Conservation (phyloP, 2,888 invertebrate species). For the Imbricaverruca yamaguchii region DNA sequence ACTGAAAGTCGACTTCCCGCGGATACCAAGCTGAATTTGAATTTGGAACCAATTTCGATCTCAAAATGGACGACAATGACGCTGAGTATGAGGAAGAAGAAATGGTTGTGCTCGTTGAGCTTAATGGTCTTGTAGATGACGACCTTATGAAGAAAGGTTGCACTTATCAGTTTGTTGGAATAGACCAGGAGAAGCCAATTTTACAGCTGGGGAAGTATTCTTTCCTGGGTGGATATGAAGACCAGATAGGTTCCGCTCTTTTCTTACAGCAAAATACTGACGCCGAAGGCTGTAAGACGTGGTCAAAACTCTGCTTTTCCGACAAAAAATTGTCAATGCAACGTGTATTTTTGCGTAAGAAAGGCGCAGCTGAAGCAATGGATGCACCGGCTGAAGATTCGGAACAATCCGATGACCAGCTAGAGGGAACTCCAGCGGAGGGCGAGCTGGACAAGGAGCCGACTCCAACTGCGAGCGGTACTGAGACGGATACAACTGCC, state of each 20-base stretch:
- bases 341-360: neutral
- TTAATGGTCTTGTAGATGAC: neutral
- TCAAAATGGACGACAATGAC: neutral
- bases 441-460: too few species aligned
- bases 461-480: too few species aligned
- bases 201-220: conserved; percentile 3
- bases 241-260: neutral
- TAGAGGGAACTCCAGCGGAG: too few species aligned
- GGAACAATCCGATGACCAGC: too few species aligned
- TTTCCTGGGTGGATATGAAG: neutral
- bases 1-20: too few species aligned
- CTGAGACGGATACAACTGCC: too few species aligned
- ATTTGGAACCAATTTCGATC: too few species aligned
- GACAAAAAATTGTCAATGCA: neutral
- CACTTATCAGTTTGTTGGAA: neutral
- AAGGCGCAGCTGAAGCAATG: neutral
- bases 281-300: neutral
- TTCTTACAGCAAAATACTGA: neutral
- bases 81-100: neutral
- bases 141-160: neutral
- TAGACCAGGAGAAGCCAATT: neutral
- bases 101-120: neutral
- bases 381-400: too few species aligned
- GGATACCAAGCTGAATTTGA: too few species aligned
- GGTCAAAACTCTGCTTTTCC: neutral